These are phyloP conservation scores for Vesta saturnalis DNA, from an alignment of 2,888 invertebrate species.

Conservation along the genomic window DNA sequence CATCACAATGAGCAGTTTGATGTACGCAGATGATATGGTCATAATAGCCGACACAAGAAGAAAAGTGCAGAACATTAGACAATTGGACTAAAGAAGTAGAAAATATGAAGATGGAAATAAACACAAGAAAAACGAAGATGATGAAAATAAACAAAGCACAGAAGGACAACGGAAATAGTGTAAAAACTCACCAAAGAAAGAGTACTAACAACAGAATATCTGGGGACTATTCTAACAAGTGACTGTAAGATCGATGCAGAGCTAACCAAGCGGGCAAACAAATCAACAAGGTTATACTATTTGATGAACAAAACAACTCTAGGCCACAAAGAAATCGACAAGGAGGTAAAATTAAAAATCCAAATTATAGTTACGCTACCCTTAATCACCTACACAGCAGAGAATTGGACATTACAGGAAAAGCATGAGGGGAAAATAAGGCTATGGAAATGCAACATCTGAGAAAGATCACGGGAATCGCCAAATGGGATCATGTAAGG, in stretches of 20 bases:
- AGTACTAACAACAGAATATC: too few relatives aligned
- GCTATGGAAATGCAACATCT: constrained; percentile 15
- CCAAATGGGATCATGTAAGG: too few relatives aligned
- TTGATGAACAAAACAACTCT: too few relatives aligned
- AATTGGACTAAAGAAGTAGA: too few relatives aligned
- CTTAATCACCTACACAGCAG: constrained; percentile 3
- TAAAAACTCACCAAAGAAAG: background rate
- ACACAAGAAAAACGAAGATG: too few relatives aligned
- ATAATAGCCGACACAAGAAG: too few relatives aligned
- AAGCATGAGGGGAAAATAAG: constrained; percentile 4
- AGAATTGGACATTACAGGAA: constrained; percentile 11
- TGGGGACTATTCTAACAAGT: background rate
- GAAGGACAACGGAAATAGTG: background rate
- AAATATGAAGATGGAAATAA: too few relatives aligned
- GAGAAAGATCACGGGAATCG: constrained; percentile 12
- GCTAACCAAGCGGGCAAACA: constrained; percentile 8
- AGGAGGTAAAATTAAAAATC: too few relatives aligned
- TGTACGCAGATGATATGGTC: background rate
- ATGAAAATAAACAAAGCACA: background rate
- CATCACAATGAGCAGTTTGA: background rate
- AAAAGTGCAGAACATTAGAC: too few relatives aligned
- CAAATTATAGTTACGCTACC: constrained; percentile 8
- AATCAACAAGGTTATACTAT: background rate
- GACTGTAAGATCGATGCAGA: constrained; percentile 2
- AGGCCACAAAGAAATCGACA: constrained; percentile 8